Percentiles rank a stretch among this genome's conserved stretches.
Conservation (phyloP, 2,113 vertebrate species). For the Craseonycteris thonglongyai region DNA sequence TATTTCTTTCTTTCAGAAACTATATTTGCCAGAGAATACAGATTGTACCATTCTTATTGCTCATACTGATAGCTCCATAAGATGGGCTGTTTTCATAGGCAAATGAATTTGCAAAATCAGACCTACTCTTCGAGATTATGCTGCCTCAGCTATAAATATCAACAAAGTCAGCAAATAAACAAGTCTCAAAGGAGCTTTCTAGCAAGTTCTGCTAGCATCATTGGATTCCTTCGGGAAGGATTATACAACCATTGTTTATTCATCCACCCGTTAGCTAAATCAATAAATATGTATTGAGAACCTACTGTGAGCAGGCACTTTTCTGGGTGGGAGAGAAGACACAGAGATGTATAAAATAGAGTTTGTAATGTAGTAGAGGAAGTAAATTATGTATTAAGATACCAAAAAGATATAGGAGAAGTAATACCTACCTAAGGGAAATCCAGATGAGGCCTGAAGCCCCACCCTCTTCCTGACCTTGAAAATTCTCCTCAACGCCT, state of each 20-base stretch:
- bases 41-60: neutral
- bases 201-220: neutral
- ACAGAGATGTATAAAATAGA: neutral
- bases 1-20: neutral
- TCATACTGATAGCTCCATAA: neutral
- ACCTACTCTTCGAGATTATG: neutral
- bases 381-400: rapidly evolving
- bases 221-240: conserved; percentile 26
- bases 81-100: neutral
- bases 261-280: conserved; percentile 7
- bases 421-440: neutral
- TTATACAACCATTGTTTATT: conserved; percentile 22
- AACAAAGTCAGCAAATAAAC: conserved; percentile 52
- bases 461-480: no score
- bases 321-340: neutral
- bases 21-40: neutral
- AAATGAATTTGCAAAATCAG: conserved; percentile 47
- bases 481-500: rapidly evolving
- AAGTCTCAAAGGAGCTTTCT: conserved; percentile 35
- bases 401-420: neutral
- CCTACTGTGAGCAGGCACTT: neutral
- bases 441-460: neutral
- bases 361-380: neutral
- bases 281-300: conserved; percentile 24
- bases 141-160: conserved; percentile 22